Evolutionary conservation across 2,888 invertebrate genomes (phyloP).

Genomic region (Ariolimax columbianus): DNA sequence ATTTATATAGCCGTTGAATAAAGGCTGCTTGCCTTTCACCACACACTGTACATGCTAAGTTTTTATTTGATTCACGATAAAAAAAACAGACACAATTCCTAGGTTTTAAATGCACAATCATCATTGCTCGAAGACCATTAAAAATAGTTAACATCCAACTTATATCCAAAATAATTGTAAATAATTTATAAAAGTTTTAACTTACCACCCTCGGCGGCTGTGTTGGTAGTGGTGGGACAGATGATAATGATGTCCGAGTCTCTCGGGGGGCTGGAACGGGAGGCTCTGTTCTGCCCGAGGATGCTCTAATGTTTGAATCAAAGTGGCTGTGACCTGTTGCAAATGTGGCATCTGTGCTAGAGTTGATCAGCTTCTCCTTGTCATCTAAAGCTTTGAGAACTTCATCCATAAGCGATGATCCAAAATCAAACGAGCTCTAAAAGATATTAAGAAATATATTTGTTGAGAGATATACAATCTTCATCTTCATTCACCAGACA

Average conservation of each 20-base stretch:
- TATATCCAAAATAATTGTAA: no score
- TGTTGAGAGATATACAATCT: no score
- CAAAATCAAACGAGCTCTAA: conserved; percentile 79
- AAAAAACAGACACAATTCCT: no score
- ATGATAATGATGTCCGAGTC: conserved; percentile 12
- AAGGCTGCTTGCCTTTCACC: no score
- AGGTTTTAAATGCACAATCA: no score
- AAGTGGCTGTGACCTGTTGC: conserved; percentile 22
- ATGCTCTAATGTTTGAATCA: conserved; percentile 30
- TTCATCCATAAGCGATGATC: conserved; percentile 92
- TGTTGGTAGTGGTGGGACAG: conserved; percentile 54
- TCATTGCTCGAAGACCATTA: no score
- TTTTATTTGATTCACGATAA: no score
- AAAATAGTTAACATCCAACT: no score
- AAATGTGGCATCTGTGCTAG: conserved; percentile 20
- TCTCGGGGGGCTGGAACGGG: conserved; percentile 33
- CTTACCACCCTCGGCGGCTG: conserved; percentile 58
- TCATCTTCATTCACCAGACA: no score
- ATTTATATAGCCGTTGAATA: no score
- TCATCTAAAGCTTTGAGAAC: conserved; percentile 86
- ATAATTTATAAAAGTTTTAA: neutral
- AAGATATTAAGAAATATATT: no score
- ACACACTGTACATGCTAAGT: no score
- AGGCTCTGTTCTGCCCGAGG: neutral
- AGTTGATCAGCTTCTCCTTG: conserved; percentile 63